Conservation (phyloP, 1,140 invertebrate species). For the Armadillidium nasatum region DNA sequence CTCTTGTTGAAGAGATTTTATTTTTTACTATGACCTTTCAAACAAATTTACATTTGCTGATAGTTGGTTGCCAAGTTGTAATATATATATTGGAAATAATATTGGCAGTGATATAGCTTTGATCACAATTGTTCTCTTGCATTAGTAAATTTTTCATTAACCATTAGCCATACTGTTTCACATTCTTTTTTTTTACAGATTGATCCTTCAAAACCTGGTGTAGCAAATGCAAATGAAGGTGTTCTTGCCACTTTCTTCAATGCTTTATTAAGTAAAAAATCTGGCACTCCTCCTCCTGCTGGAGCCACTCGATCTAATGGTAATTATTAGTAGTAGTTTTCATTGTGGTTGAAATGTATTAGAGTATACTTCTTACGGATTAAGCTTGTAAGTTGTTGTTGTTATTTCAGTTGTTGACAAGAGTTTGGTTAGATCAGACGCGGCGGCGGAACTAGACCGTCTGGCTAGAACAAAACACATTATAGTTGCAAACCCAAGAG, state of each 20-base stretch:
- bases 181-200: conserved; percentile 53
- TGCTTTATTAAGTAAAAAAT: conserved; percentile 89
- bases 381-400: not conserved
- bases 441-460: conserved; percentile 84
- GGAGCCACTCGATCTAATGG: conserved; percentile 46
- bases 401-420: conserved; percentile 50
- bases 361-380: not conserved
- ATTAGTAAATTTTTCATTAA: no score
- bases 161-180: not conserved
- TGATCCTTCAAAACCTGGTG: conserved; percentile 64
- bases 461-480: conserved; percentile 56
- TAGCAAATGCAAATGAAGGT: conserved; percentile 75
- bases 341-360: conserved; percentile 22
- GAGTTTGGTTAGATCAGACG: conserved; percentile 72
- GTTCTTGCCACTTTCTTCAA: conserved; percentile 98
- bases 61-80: no score
- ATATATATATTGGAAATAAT: no score
- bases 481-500: not conserved
- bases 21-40: no score
- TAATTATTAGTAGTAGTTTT: conserved; percentile 6
- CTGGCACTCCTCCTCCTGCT: conserved; percentile 53
- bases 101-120: no score
- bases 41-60: no score
- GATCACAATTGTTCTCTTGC: no score
- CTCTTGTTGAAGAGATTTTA: no score